phyloP scores from a whole-genome alignment of 2,888 invertebrate genomes.

The Doris montereyensis region DNA sequence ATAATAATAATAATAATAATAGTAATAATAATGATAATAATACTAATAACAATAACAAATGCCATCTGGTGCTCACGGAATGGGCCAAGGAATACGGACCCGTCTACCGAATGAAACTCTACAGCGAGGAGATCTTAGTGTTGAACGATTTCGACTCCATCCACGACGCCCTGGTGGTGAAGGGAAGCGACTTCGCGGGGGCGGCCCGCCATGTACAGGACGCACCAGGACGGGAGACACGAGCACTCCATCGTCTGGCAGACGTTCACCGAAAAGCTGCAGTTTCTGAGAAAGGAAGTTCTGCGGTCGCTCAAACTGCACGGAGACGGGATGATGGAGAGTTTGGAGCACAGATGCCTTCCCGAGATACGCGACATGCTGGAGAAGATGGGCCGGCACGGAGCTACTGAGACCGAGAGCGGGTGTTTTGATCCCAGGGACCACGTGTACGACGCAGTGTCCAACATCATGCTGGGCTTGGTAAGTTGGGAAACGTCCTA shows the following conservation, averaged over 20 bases:
- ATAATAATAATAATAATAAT: too few relatives aligned
- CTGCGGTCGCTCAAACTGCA: slow-evolving; percentile 54
- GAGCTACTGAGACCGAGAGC: slow-evolving; percentile 26
- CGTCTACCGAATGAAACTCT: slow-evolving; percentile 56
- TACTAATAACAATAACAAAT: too few relatives aligned
- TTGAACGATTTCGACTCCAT: slow-evolving; percentile 58
- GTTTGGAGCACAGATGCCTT: slow-evolving; percentile 51
- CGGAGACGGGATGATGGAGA: slow-evolving; percentile 51
- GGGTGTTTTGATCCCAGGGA: slow-evolving; percentile 56
- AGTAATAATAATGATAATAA: too few relatives aligned
- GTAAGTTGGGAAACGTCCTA: too few relatives aligned
- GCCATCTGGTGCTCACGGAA: slow-evolving; percentile 53
- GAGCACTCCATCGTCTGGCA: slow-evolving; percentile 63
- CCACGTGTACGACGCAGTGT: slow-evolving; percentile 52
- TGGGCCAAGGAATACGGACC: slow-evolving; percentile 57
- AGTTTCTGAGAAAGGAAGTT: slow-evolving; percentile 55
- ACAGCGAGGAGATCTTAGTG: slow-evolving; percentile 60
- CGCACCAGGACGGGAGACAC: slow-evolving; percentile 49
- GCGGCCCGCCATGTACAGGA: slow-evolving; percentile 58
- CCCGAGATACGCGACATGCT: slow-evolving; percentile 51
- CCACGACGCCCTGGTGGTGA: slow-evolving; percentile 57
- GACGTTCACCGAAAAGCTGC: slow-evolving; percentile 57
- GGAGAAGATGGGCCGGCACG: slow-evolving; percentile 38
- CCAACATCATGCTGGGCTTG: slow-evolving; percentile 58
- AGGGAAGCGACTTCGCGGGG: slow-evolving; percentile 61